A percentile compares a stretch with the other conserved stretches of the same genome.
Evolutionary conservation across 2,888 invertebrate genomes (phyloP).

Genomic region (Pterobdella sp.): DNA sequence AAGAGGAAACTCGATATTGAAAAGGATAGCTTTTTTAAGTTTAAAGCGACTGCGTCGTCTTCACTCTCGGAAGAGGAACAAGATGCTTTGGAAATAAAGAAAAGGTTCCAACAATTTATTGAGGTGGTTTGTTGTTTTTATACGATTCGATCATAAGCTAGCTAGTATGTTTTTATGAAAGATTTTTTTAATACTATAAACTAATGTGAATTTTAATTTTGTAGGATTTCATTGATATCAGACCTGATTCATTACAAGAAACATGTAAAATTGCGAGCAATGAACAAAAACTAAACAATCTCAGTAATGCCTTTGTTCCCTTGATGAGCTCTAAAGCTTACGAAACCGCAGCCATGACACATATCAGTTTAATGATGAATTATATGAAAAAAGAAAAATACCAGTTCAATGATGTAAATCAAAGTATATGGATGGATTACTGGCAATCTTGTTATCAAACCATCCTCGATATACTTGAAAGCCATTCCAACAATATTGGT

Average conservation of each 20-base stretch:
- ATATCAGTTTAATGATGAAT: neutral
- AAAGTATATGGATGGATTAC: constrained; percentile 1
- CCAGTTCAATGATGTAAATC: neutral
- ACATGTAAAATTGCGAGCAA: neutral
- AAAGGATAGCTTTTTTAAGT: constrained; percentile 24
- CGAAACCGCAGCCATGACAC: neutral
- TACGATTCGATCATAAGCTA: neutral
- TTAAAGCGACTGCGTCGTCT: constrained; percentile 41
- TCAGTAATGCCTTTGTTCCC: neutral
- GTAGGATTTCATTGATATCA: constrained; percentile 48
- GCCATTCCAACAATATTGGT: constrained; percentile 1
- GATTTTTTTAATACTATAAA: neutral
- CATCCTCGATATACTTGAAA: neutral
- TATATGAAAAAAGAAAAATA: neutral
- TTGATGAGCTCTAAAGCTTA: neutral
- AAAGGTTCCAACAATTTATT: constrained; percentile 50
- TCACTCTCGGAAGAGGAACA: constrained; percentile 49
- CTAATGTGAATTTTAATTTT: neutral
- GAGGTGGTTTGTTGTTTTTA: constrained; percentile 40
- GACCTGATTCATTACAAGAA: constrained; percentile 21
- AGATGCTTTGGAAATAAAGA: constrained; percentile 46
- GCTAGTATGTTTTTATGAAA: neutral
- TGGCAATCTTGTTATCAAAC: constrained; percentile 8
- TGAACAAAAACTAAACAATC: neutral
- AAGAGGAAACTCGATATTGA: constrained; percentile 59